Percentiles rank a stretch among this genome's conserved stretches.
Conservation (phyloP, 2,888 invertebrate genomes). For the Coecobrya sp. region DNA sequence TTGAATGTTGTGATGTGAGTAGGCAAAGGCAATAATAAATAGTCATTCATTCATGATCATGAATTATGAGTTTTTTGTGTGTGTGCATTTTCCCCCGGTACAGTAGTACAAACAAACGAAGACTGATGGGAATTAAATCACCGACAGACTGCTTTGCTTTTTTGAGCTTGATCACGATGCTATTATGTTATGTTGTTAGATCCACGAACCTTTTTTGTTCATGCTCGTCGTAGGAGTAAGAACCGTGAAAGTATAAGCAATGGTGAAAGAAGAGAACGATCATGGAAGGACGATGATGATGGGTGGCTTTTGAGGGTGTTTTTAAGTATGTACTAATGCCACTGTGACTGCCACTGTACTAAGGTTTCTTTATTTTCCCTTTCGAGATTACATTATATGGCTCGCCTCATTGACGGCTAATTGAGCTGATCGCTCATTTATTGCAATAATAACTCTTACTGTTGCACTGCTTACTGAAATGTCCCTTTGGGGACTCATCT, state of each 20-base stretch:
- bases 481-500: conserved; percentile 79
- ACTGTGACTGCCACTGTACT: neutral
- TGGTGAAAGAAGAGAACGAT: neutral
- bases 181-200: neutral
- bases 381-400: conserved; percentile 64
- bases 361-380: conserved; percentile 22
- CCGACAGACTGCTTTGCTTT: conserved; percentile 52
- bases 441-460: conserved; percentile 30
- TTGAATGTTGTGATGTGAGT: neutral
- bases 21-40: neutral
- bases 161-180: neutral
- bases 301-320: conserved; percentile 62
- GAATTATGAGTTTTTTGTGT: conserved; percentile 55
- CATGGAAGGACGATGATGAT: conserved; percentile 8
- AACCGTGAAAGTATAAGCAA: conserved; percentile 11
- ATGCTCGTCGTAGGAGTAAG: neutral
- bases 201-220: neutral
- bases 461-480: conserved; percentile 29
- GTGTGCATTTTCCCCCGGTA: conserved; percentile 20
- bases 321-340: conserved; percentile 26
- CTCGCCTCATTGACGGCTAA: conserved; percentile 84
- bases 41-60: conserved; percentile 49
- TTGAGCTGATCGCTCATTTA: conserved; percentile 84
- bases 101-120: conserved; percentile 13
- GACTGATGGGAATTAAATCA: conserved; percentile 81